These are phyloP conservation scores for Ectemnius cavifrons DNA, from an alignment of 2,888 invertebrate species.

Conservation along the genomic window DNA sequence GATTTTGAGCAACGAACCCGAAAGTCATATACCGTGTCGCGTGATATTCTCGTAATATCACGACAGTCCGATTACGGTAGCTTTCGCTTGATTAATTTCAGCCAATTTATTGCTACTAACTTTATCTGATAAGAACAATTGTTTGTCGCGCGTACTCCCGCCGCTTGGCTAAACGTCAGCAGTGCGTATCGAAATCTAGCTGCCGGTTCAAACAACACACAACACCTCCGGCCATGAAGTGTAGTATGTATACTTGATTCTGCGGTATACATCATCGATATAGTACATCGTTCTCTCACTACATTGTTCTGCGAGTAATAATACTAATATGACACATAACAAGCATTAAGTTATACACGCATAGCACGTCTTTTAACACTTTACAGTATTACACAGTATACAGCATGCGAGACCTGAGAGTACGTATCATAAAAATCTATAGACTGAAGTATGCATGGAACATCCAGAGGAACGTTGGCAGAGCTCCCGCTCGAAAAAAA, in stretches of 20 bases:
- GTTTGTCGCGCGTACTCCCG: not conserved
- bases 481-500: not conserved
- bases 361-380: constrained; percentile 19
- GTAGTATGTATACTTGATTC: not conserved
- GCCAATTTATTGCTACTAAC: not conserved
- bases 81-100: no score
- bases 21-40: no score
- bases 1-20: not conserved
- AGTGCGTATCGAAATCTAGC: constrained; percentile 9
- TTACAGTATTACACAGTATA: constrained; percentile 28
- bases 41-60: no score
- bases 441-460: constrained; percentile 20
- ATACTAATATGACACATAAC: constrained; percentile 29
- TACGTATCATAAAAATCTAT: constrained; percentile 22
- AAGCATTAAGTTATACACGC: constrained; percentile 33
- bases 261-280: constrained; percentile 11
- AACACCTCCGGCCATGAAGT: not conserved
- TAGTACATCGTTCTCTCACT: no score
- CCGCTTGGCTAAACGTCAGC: constrained; percentile 47
- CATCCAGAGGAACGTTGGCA: constrained; percentile 10
- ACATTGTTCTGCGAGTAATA: not conserved
- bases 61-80: no score
- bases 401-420: constrained; percentile 37
- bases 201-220: constrained; percentile 6
- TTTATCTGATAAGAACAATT: not conserved